These are phyloP conservation scores for Tetrapedia diversipes DNA, from an alignment of 2,888 invertebrate genomes.

Conservation along the genomic window DNA sequence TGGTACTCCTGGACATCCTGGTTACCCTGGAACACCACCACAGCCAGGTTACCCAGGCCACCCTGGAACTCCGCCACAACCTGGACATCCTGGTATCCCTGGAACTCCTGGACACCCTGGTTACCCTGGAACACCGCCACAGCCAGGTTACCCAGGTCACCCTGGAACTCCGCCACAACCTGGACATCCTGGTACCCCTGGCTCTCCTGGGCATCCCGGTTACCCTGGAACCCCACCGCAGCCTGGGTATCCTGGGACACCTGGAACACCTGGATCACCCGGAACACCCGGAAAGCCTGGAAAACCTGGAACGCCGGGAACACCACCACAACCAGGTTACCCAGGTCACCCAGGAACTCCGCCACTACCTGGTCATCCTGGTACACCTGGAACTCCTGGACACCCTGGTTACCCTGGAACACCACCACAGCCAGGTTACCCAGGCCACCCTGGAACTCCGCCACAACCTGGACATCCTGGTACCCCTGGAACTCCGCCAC, in stretches of 20 bases:
- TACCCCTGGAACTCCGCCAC: background rate
- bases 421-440: slow-evolving; percentile 68
- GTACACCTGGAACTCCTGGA: too few relatives aligned
- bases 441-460: slow-evolving; percentile 57
- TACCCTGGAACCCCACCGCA: too few relatives aligned
- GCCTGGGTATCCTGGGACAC: too few relatives aligned
- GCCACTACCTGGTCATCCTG: background rate
- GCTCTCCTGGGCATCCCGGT: slow-evolving; percentile 29
- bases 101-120: background rate
- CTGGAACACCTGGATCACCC: slow-evolving; percentile 4
- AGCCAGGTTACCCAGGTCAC: too few relatives aligned
- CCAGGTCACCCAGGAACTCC: too few relatives aligned
- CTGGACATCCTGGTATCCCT: too few relatives aligned
- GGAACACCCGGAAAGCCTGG: background rate
- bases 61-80: too few relatives aligned
- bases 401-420: background rate
- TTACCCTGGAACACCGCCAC: too few relatives aligned
- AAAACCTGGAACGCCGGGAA: too few relatives aligned
- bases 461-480: too few relatives aligned
- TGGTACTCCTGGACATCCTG: background rate
- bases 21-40: background rate
- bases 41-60: slow-evolving; percentile 75
- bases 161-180: too few relatives aligned
- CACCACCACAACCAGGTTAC: too few relatives aligned
- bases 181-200: slow-evolving; percentile 47